Base-by-base conservation (phyloP, 2,797 vertebrate genomes). In the Momotus momota region DNA sequence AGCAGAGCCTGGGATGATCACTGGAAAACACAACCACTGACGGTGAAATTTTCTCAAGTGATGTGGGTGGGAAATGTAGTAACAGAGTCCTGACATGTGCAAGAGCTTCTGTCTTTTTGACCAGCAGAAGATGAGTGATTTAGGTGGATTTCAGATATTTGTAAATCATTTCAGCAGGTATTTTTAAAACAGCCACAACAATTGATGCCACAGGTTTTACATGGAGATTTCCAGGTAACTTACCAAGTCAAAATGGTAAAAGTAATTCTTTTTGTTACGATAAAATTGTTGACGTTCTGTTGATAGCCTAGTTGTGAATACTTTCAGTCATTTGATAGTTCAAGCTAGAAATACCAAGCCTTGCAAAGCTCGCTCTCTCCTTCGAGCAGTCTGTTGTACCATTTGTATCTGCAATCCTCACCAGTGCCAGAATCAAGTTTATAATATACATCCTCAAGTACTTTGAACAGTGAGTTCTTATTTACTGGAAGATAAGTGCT, bases 401-500 rank as follows among this genome's bases (percentile, higher is more conserved):
- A 7, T 70, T 91, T 80, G 9, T 81, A 72, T 89, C 57, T 45
- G 13, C 69, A 61, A 81, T 79, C 45, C 72, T 73, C 14, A 46
- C 5, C 52, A 52, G 88, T 71, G 89, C 78, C 73, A 93, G 70
- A 81, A 79, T 60, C n/a, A n/a, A 72, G 57, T 91, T 88, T 91
- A 90, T 89, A 71, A 89, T 58, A 66, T 22, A 35, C 29, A 86
- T 82, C 67, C 70, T 73, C 27, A 88, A 95, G 96, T 86, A 23
- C 66, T 93, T 86, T 84, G 67, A 94, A 31, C 69, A 81, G 46
- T 27, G 88, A 80, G 73, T 79, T 94, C 81, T 64, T 92, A 94
- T 96, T 97, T 97, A 89, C 71, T 77, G 67, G 41, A 77, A 79
- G 87, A 81, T 74, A 92, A 95, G 92, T 96, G 89, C 40, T 84